A percentile compares a stretch with the other conserved stretches of the same genome.
phyloP scores from a whole-genome alignment of 2,888 invertebrate species.

The Sturmia bella region DNA sequence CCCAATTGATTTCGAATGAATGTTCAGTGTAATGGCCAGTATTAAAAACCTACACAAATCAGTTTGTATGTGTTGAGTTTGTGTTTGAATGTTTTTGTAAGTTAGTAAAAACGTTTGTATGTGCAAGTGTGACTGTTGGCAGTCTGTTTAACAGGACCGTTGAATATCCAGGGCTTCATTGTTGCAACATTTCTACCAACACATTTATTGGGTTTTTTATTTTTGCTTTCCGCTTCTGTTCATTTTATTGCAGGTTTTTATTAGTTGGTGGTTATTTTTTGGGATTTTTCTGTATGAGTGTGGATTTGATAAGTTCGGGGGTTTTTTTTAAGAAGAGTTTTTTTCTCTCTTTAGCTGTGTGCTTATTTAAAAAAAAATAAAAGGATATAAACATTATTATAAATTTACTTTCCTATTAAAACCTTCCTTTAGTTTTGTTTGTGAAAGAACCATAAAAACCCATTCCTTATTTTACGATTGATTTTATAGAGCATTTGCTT shows the following conservation, averaged over 20 bases:
- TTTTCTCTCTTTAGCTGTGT: conserved; percentile 12
- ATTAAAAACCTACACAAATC: background rate
- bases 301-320: no score
- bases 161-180: conserved; percentile 59
- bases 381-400: conserved; percentile 50
- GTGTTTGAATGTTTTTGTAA: background rate
- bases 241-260: conserved; percentile 29
- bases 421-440: conserved; percentile 38
- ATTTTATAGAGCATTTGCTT: conserved; percentile 25
- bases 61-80: background rate
- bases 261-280: conserved; percentile 9
- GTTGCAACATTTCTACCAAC: conserved; percentile 52
- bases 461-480: background rate
- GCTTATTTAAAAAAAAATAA: conserved; percentile 26
- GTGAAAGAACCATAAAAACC: conserved; percentile 15
- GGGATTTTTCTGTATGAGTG: background rate
- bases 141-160: conserved; percentile 35
- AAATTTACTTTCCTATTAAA: conserved; percentile 53
- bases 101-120: background rate
- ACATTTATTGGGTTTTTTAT: background rate
- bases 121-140: conserved; percentile 1
- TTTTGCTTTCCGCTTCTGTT: conserved; percentile 11
- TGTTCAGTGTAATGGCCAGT: background rate
- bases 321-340: no score
- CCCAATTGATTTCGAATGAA: conserved; percentile 59